These are phyloP conservation scores for Tokudaia tokunoshimensis DNA, from an alignment of 2,797 vertebrate genomes.

Conservation along the genomic window DNA sequence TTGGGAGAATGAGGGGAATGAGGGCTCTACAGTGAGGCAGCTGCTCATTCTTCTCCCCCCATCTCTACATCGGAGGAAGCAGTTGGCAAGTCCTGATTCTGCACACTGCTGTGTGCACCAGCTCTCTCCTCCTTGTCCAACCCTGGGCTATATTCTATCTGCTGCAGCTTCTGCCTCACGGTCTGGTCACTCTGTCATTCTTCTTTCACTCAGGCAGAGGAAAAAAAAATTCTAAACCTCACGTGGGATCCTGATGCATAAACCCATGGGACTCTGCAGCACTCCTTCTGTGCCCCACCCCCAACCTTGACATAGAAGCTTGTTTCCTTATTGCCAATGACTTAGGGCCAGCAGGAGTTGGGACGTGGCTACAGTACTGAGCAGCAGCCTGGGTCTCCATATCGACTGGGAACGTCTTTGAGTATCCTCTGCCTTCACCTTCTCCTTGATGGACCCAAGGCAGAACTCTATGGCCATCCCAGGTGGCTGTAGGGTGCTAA, in stretches of 20 bases:
- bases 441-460: not conserved
- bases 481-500: too few species aligned
- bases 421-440: not conserved
- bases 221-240: not conserved
- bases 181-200: accelerated
- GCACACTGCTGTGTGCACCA: accelerated
- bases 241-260: not conserved
- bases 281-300: not conserved
- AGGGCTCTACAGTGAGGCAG: not conserved
- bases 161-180: not conserved
- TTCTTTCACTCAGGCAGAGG: not conserved
- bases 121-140: not conserved
- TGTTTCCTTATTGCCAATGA: not conserved
- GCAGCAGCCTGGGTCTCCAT: not conserved
- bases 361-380: too few species aligned
- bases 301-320: not conserved
- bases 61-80: accelerated
- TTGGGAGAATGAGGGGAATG: not conserved
- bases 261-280: too few species aligned
- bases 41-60: not conserved
- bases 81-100: not conserved
- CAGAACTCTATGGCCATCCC: not conserved
- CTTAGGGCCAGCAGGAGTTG: not conserved
- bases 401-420: not conserved
- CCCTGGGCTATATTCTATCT: not conserved